Evolutionary conservation across 2,797 vertebrate genomes (phyloP), one percentile per base, ranked within the genome.

Genomic region (Anableps anableps): DNA sequence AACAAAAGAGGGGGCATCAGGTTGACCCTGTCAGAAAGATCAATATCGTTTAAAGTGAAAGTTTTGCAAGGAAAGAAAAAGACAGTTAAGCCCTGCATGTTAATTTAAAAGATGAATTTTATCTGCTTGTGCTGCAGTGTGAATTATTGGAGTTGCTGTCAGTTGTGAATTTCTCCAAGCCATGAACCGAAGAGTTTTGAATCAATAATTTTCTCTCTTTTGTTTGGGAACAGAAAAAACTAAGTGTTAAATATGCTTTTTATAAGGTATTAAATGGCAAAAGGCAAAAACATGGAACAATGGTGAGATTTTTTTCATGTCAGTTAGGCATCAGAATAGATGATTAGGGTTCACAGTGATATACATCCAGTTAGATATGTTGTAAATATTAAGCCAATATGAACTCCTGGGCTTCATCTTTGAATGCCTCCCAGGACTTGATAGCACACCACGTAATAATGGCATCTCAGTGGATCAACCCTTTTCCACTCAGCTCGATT

Each of bases 31-130:
- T 43, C 34, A 43, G 76, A 66, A 70, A 23, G 55, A 86, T 79
- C 66, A n/a, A 38, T 66, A 75, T 75, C 17, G 36, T 82, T 76
- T 73, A 73, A 85, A 81, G 58, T 77, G 74, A 64, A 43, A 72
- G 45, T 74, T 75, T 74, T 68, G 36, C 78, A 68, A 75, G 74
- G 79, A 74, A 9, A 79, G 29, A 78, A 66, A 26, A 74, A 74
- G 73, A 75, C 68, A 17, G 62, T 41, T 81, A 74, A 66, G 29
- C 23, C 29, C 47, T 1, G 43, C 76, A 50, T 14, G 19, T 74
- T 74, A 48, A 45, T 84, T 74, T 60, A 64, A 85, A 80, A 62
- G 11, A 48, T 74, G n/a, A 64, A 73, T 86, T 38, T 81, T 38
- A 6, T 84, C 80, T 70, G 29, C 58, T 77, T 80, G 29, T 66